Percentiles rank a stretch among this genome's conserved stretches.
phyloP scores from a whole-genome alignment of 2,888 invertebrate species.

The Lycaena phlaeas region DNA sequence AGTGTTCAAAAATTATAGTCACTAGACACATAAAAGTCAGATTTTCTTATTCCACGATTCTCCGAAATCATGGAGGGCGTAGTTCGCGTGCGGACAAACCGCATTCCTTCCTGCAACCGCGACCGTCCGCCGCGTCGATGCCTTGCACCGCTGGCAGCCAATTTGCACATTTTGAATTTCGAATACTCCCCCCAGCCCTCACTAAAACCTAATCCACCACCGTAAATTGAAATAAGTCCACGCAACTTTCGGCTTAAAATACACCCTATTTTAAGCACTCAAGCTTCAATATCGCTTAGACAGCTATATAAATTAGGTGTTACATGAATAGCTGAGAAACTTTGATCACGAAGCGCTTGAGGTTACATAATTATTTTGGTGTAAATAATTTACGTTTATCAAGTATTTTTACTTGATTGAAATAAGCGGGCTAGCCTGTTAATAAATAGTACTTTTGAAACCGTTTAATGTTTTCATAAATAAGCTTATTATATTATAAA shows the following conservation, averaged over 20 bases:
- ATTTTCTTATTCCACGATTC: no score
- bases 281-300: slow-evolving; percentile 2
- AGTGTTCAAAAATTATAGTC: no score
- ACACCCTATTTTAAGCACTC: not conserved
- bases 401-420: no score
- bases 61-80: slow-evolving; percentile 10
- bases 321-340: slow-evolving; percentile 13
- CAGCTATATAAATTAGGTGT: slow-evolving; percentile 9
- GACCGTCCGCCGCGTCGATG: slow-evolving; percentile 15
- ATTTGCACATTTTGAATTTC: slow-evolving; percentile 25
- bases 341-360: slow-evolving; percentile 18
- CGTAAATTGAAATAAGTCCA: slow-evolving; percentile 2
- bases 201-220: slow-evolving; percentile 7
- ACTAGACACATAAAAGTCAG: no score
- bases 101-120: slow-evolving; percentile 18
- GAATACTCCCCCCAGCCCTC: slow-evolving; percentile 14
- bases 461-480: no score
- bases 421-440: no score
- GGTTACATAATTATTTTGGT: slow-evolving; percentile 22
- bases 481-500: no score
- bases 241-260: not conserved
- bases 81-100: slow-evolving; percentile 19
- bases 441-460: no score
- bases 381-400: slow-evolving; percentile 17
- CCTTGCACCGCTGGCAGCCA: slow-evolving; percentile 20